Conservation (phyloP, 2,113 vertebrate species). For the Corvus hawaiiensis region DNA sequence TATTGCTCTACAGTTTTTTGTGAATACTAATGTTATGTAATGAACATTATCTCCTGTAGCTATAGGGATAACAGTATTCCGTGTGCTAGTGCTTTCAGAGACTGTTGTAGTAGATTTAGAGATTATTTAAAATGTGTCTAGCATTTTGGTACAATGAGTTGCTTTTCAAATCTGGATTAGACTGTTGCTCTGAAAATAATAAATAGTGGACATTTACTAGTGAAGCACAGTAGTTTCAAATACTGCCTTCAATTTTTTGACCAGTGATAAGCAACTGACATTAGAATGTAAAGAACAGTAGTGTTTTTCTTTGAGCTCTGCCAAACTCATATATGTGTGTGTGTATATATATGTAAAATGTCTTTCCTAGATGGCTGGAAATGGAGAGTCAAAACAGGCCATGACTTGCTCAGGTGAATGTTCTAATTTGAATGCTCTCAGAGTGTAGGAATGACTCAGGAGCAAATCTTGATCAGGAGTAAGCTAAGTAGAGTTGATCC, state of each 20-base stretch:
- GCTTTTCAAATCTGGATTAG: slow-evolving; percentile 51
- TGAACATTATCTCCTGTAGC: background rate
- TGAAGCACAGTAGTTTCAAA: background rate
- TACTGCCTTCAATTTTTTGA: background rate
- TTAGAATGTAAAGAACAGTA: background rate
- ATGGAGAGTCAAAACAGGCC: background rate
- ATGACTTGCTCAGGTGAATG: background rate
- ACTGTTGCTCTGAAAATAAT: background rate
- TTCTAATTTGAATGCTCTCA: background rate
- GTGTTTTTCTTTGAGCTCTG: background rate
- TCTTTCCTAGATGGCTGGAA: background rate
- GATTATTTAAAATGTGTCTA: slow-evolving; percentile 29
- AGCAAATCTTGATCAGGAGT: background rate
- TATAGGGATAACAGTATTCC: background rate
- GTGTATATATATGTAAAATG: background rate
- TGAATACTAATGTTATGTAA: background rate
- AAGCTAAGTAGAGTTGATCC: background rate
- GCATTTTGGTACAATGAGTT: slow-evolving; percentile 8
- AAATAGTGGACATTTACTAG: background rate
- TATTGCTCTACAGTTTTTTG: background rate
- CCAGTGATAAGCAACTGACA: background rate
- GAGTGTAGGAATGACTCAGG: background rate
- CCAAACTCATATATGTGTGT: too few species aligned
- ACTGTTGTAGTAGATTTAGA: slow-evolving; percentile 37
- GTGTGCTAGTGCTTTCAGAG: slow-evolving; percentile 3